A percentile compares a stretch with the other conserved stretches of the same genome.
These are phyloP conservation scores for Rosalia funebris DNA, from an alignment of 2,888 invertebrate species.

Conservation along the genomic window DNA sequence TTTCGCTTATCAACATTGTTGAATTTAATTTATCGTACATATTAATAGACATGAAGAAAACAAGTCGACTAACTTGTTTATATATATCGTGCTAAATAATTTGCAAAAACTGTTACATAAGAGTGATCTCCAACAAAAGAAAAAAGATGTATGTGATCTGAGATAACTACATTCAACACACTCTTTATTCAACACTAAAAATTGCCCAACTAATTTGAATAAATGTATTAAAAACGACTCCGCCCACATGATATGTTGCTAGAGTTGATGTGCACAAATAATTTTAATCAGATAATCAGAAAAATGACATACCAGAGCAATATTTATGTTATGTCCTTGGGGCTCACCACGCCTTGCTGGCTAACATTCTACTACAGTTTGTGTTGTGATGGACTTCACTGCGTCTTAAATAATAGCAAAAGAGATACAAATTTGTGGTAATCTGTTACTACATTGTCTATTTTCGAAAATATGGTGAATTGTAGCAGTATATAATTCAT, in stretches of 20 bases:
- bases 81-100: no score
- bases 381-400: constrained; percentile 4
- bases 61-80: no score
- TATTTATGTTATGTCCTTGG: constrained; percentile 9
- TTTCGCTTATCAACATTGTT: no score
- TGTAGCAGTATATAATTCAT: no score
- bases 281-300: constrained; percentile 4
- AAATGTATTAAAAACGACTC: constrained; percentile 2
- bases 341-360: not conserved
- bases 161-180: not conserved
- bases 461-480: no score
- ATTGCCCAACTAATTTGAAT: constrained; percentile 2
- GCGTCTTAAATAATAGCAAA: constrained; percentile 10
- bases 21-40: no score
- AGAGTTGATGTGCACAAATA: constrained; percentile 11
- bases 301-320: constrained; percentile 19
- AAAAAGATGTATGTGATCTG: no score
- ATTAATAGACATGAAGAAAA: no score
- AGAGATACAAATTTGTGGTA: not conserved
- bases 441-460: no score
- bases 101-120: constrained; percentile 9
- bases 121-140: not conserved
- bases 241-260: constrained; percentile 6
- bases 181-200: constrained; percentile 7
- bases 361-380: not conserved